Conservation (phyloP, 1,140 invertebrate species). For the Eumeta japonica region DNA sequence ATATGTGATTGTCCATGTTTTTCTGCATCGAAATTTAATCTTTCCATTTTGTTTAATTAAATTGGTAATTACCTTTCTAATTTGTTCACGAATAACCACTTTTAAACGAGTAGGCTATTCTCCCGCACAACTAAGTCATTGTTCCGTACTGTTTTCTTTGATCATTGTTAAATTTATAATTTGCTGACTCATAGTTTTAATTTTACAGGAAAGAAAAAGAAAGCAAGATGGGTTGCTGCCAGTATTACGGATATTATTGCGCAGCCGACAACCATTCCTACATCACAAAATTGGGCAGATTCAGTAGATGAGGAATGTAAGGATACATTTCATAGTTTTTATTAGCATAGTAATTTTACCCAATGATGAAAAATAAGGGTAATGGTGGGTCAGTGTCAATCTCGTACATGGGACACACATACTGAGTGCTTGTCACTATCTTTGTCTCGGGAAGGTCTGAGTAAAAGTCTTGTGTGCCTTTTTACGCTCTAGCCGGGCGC, state of each 20-base stretch:
- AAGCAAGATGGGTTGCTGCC: slow-evolving; percentile 54
- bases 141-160: too few relatives aligned
- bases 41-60: too few relatives aligned
- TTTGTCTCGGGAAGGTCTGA: slow-evolving; percentile 58
- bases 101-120: slow-evolving; percentile 50
- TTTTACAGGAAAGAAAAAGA: slow-evolving; percentile 56
- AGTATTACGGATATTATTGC: slow-evolving; percentile 53
- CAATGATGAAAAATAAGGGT: slow-evolving; percentile 48
- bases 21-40: slow-evolving; percentile 3
- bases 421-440: slow-evolving; percentile 41
- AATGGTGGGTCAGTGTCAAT: slow-evolving; percentile 54
- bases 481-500: slow-evolving; percentile 49
- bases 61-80: slow-evolving; percentile 9
- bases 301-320: slow-evolving; percentile 54
- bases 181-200: too few relatives aligned
- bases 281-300: slow-evolving; percentile 48
- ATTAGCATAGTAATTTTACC: slow-evolving; percentile 17
- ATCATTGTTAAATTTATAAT: too few relatives aligned
- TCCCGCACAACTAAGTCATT: too few relatives aligned
- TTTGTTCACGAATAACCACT: slow-evolving; percentile 34
- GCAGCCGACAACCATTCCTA: slow-evolving; percentile 42
- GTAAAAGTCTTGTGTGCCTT: slow-evolving; percentile 42
- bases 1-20: slow-evolving; percentile 3
- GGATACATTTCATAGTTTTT: slow-evolving; percentile 14
- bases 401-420: slow-evolving; percentile 55